Evolutionary conservation across 2,113 vertebrate species (phyloP).

Genomic region (Pipra filicauda): DNA sequence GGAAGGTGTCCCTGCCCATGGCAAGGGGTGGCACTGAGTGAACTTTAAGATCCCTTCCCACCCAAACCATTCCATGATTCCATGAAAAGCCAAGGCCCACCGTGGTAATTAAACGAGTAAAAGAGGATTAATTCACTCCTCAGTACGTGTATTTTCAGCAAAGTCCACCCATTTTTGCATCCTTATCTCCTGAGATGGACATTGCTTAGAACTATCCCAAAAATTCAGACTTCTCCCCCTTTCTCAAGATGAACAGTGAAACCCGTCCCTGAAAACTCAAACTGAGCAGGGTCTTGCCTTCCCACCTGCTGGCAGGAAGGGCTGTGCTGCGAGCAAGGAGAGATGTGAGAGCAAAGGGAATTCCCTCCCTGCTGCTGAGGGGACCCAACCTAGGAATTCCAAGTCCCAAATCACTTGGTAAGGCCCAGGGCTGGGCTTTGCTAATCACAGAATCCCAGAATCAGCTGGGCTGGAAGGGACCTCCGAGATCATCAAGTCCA

Average conservation of each 20-base stretch:
- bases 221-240: not conserved
- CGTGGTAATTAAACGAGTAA: not conserved
- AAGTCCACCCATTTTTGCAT: not conserved
- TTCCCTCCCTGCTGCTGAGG: accelerated
- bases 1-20: not conserved
- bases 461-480: too few species aligned
- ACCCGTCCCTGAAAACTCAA: not conserved
- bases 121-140: not conserved
- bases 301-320: not conserved
- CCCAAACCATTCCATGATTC: not conserved
- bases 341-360: not conserved
- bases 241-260: not conserved
- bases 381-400: not conserved
- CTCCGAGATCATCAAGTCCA: too few species aligned
- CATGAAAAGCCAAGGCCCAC: not conserved
- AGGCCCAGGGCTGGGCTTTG: not conserved
- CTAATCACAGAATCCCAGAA: not conserved
- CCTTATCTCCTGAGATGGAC: not conserved
- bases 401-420: accelerated
- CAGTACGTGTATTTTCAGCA: accelerated
- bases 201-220: not conserved
- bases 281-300: not conserved
- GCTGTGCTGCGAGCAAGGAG: not conserved
- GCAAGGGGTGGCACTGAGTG: not conserved
- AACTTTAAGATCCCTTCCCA: not conserved